phyloP scores from a whole-genome alignment of 2,113 vertebrate genomes.

The Ochotona princeps region DNA sequence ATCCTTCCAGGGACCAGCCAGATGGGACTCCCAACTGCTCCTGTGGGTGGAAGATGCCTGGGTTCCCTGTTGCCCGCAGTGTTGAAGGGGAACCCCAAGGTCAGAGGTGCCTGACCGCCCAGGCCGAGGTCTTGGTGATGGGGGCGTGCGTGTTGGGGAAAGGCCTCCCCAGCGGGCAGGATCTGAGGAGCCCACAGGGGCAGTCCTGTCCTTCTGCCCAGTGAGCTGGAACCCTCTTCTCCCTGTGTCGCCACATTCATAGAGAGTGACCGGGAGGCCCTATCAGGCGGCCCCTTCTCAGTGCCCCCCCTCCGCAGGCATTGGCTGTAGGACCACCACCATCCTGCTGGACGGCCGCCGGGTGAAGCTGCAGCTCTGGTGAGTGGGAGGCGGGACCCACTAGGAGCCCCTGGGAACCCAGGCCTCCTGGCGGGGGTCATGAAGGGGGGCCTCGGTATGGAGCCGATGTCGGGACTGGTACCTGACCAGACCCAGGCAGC shows the following conservation, averaged over 20 bases:
- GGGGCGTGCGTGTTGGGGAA: not conserved
- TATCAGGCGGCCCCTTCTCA: not conserved
- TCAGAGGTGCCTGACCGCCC: too few species aligned
- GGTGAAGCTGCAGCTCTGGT: conserved; percentile 94
- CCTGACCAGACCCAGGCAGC: too few species aligned
- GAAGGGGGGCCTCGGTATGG: too few species aligned
- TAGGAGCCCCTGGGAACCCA: too few species aligned
- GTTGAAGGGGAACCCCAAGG: too few species aligned
- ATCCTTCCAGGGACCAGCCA: not conserved
- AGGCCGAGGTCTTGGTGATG: not conserved
- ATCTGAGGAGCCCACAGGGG: too few species aligned
- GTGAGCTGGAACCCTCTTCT: accelerated
- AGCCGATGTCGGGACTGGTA: too few species aligned
- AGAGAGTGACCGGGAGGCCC: not conserved
- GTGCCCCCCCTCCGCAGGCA: conserved; percentile 84
- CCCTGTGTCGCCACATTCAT: accelerated
- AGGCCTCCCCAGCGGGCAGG: not conserved
- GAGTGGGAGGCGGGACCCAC: conserved; percentile 42
- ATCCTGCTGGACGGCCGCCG: conserved; percentile 92
- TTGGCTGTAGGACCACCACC: conserved; percentile 93
- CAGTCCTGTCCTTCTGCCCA: not conserved
- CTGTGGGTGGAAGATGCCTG: not conserved
- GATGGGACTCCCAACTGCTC: too few species aligned
- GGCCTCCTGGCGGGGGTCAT: too few species aligned
- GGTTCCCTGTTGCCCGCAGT: too few species aligned